Evolutionary conservation across 37 sponge, comb jelly and placozoan species (phyloP), one percentile per base, ranked within the genome.

Genomic region (Chondrosia reniformis): DNA sequence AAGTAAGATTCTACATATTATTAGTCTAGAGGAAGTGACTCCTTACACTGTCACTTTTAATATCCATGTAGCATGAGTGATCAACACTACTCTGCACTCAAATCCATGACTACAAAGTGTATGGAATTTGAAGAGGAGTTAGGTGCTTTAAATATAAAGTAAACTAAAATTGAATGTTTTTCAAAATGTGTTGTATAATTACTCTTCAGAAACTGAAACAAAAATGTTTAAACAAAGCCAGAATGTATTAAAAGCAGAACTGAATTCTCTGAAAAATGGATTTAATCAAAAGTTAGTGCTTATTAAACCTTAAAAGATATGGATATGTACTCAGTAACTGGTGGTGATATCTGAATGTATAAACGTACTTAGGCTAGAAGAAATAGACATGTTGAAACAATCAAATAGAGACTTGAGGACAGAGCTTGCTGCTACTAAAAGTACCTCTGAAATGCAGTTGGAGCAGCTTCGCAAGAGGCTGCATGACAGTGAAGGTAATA

Each of bases 101-200:
- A 76, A 27, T 69, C 77, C 12, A 76, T 86, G 57, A 86, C 87
- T 27, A 25, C 33, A 12, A 86, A 86, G 45, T 86, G 81, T 42
- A 76, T 76, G n/a, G 71, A 76, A 15, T 43, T 81, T 27, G 87
- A 86, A 63, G 78, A 86, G 40, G 78, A 81, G 22, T 33, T 77
- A 2, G 67, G 83, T 82, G 33, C 37, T 63, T 40, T 8, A 3
- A 4, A 4, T 3, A 63, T 13, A 19, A 19, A 49, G 10, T 49
- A n/a, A n/a, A n/a, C n/a, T n/a, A 15, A 15, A 19, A 15, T 49
- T 10, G 10, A 19, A 19, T 49, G 52, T 49, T 49, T 49, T 57
- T 57, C 7, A 21, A 31, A 40, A 42, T 61, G 24, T 28, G 34
- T 7, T 33, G 66, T 64, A 19, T 62, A 32, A 30, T 3, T 28